Base-by-base conservation (phyloP, 2,888 invertebrate species). In the Crepidodera aurea region DNA sequence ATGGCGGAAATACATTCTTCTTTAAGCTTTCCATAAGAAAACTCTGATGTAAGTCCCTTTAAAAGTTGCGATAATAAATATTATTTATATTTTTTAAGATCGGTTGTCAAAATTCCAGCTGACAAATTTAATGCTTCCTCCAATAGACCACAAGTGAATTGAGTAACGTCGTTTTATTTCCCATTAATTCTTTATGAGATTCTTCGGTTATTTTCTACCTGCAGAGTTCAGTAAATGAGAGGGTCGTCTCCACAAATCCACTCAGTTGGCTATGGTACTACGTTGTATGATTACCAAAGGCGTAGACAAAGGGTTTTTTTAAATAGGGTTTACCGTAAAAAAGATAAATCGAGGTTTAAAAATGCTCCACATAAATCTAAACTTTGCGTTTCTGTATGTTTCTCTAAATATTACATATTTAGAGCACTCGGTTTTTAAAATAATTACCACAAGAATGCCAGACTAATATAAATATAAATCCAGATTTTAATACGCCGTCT, bases 151-250 rank as follows among this genome's bases (percentile, higher is more conserved):
- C 32, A 22, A 44, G 12, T n/a, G 32, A 44, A 29, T n/a, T 16
- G 16, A 32, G 27, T 22, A 44, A 19, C 22, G 19, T 54, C 25
- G 54, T 62, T 66, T 58, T 59, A 57, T 64, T 66, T 68, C 60
- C 59, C 61, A 51, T 60, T 66, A 58, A 50, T 62, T 66, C 61
- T 67, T 68, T 64, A 62, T 60, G 62, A 40, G 59, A 50, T 64
- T 22, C 53, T 60, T 51, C 8, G 55, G 55, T 44, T 48, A 59
- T 68, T 63, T 64, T 66, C 66, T 66, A 66, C 68, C 68, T 68
- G 67, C 65, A 16, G 51, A 40, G 44, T 46, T 60, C 58, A 32
- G 65, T 60, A 64, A 68, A 68, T 67, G 66, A 67, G 67, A 48
- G 65, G 60, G 57, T 63, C 44, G 44, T 32, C 44, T 15, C 64